These are phyloP conservation scores for Druceiella hillmani DNA, from an alignment of 2,888 invertebrate genomes.

Conservation along the genomic window DNA sequence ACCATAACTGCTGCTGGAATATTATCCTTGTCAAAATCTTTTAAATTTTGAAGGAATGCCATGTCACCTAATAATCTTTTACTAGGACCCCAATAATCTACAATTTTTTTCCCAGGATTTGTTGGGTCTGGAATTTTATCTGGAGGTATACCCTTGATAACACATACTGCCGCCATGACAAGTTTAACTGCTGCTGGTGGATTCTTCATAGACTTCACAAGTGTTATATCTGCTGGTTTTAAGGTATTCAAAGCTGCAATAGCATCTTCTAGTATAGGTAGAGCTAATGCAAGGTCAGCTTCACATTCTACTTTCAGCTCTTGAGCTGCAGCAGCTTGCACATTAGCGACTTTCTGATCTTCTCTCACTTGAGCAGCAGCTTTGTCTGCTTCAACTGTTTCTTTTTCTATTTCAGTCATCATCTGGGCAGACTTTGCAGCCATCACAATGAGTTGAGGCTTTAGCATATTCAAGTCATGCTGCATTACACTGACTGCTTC, in stretches of 20 bases:
- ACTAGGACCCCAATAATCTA: conserved; percentile 84
- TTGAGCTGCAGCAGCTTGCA: conserved; percentile 79
- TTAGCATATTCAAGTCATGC: conserved; percentile 62
- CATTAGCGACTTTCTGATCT: conserved; percentile 84
- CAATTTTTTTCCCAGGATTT: conserved; percentile 59
- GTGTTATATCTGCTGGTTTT: conserved; percentile 77
- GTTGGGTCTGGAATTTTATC: conserved; percentile 70
- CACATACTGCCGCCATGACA: conserved; percentile 88
- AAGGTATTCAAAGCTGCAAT: conserved; percentile 75
- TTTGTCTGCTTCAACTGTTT: conserved; percentile 71
- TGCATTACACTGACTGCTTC: conserved; percentile 75
- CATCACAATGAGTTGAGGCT: conserved; percentile 69
- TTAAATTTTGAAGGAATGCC: conserved; percentile 67
- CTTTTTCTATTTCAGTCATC: conserved; percentile 69
- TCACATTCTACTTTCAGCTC: conserved; percentile 86
- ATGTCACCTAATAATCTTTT: conserved; percentile 77
- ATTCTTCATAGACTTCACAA: conserved; percentile 86
- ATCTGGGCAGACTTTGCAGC: conserved; percentile 68
- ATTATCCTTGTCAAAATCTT: conserved; percentile 81
- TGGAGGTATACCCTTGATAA: conserved; percentile 74
- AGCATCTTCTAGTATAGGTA: conserved; percentile 76
- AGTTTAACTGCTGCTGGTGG: conserved; percentile 77
- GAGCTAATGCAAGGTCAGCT: conserved; percentile 82
- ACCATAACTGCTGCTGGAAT: conserved; percentile 68
- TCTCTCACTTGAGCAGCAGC: conserved; percentile 74